phyloP scores from a whole-genome alignment of 2,113 vertebrate species.

The Epinephelus fuscoguttatus region DNA sequence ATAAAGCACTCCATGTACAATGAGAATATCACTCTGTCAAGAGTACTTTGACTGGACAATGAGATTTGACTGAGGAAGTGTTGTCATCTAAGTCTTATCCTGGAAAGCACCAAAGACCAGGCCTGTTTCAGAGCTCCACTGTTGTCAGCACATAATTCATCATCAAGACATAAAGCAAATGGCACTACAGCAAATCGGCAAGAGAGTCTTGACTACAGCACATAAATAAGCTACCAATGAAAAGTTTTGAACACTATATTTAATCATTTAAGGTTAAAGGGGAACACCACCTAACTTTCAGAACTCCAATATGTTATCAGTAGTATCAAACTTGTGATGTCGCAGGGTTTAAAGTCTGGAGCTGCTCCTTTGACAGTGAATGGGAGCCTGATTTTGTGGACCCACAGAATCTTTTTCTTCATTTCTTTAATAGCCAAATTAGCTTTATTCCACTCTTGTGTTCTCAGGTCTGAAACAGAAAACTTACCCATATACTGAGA shows the following conservation, averaged over 20 bases:
- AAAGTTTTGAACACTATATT: background rate
- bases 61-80: conserved; percentile 3
- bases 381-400: too few relatives aligned
- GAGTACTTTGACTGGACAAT: background rate
- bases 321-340: too few relatives aligned
- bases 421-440: too few relatives aligned
- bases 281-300: too few relatives aligned
- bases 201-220: background rate
- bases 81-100: background rate
- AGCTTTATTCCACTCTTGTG: too few relatives aligned
- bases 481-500: too few relatives aligned
- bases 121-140: conserved; percentile 5
- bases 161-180: conserved; percentile 11
- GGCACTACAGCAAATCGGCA: conserved; percentile 11
- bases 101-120: background rate
- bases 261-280: background rate
- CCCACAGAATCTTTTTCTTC: too few relatives aligned
- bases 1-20: conserved; percentile 24
- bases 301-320: too few relatives aligned
- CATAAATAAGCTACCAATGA: background rate
- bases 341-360: too few relatives aligned
- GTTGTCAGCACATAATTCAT: conserved; percentile 13
- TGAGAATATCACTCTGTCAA: conserved; percentile 3
- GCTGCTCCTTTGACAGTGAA: too few relatives aligned
- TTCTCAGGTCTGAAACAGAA: too few relatives aligned